Evolutionary conservation across 2,797 vertebrate genomes (phyloP).

Genomic region (Monodelphis domestica): DNA sequence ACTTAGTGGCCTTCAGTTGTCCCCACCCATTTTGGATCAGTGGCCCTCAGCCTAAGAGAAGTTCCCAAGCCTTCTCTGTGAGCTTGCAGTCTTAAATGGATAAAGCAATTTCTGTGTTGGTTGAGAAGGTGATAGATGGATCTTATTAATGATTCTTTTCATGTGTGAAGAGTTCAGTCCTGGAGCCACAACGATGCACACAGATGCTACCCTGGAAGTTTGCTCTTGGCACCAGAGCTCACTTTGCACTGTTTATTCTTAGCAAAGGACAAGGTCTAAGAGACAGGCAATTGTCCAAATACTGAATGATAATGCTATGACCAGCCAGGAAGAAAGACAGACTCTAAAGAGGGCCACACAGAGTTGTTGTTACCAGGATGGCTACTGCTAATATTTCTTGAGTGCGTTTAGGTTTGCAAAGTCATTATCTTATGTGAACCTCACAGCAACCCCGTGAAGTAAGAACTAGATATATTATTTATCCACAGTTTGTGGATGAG

Average conservation of each 20-base stretch:
- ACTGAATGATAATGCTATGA: slow-evolving; percentile 1
- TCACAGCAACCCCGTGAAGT: neutral
- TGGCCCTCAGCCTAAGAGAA: slow-evolving; percentile 21
- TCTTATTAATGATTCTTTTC: slow-evolving; percentile 35
- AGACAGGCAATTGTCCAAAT: neutral
- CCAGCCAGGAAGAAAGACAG: slow-evolving; percentile 10
- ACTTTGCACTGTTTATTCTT: slow-evolving; percentile 27
- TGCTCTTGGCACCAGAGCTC: slow-evolving; percentile 32
- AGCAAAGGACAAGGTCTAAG: slow-evolving; percentile 28
- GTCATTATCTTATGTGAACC: neutral
- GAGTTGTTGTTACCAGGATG: neutral
- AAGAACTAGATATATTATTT: neutral
- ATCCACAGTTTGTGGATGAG: neutral
- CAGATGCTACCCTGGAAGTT: slow-evolving; percentile 5
- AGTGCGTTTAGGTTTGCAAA: neutral
- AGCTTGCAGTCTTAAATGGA: slow-evolving; percentile 40
- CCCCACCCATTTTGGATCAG: slow-evolving; percentile 19
- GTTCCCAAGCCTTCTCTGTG: neutral
- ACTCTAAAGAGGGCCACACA: neutral
- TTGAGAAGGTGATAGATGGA: slow-evolving; percentile 43
- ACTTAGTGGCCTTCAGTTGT: slow-evolving; percentile 6
- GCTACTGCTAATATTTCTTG: neutral
- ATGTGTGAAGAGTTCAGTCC: slow-evolving; percentile 18
- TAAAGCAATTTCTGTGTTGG: slow-evolving; percentile 15
- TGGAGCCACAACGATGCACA: slow-evolving; percentile 22